Conservation (phyloP, 2,797 vertebrate genomes). For the Eptatretus atami region DNA sequence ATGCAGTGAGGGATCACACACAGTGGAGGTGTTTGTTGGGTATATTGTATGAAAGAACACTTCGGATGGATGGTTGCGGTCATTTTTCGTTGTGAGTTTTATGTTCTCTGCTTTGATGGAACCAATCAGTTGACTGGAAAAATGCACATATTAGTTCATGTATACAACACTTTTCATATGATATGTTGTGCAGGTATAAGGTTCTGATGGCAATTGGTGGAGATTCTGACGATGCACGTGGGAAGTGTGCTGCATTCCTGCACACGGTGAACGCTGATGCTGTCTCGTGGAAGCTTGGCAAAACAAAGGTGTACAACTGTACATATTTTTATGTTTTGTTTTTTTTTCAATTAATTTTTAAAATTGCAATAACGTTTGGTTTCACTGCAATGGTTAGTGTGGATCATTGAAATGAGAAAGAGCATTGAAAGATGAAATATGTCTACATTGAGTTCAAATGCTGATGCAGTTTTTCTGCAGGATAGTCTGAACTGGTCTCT, state of each 20-base stretch:
- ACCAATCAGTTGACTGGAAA: too few species aligned
- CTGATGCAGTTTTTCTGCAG: too few species aligned
- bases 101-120: too few species aligned
- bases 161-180: too few species aligned
- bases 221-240: constrained; percentile 16
- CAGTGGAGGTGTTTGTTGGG: constrained; percentile 8
- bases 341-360: not conserved
- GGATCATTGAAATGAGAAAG: too few species aligned
- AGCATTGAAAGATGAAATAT: too few species aligned
- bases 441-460: too few species aligned
- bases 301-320: constrained; percentile 31
- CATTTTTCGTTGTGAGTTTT: constrained; percentile 8
- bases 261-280: constrained; percentile 19
- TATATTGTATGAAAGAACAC: not conserved
- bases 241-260: constrained; percentile 26
- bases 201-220: constrained; percentile 24
- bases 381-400: too few species aligned
- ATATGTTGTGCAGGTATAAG: constrained; percentile 25
- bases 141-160: too few species aligned
- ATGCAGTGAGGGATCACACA: constrained; percentile 8
- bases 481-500: too few species aligned
- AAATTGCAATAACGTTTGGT: not conserved
- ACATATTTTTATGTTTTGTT: not conserved
- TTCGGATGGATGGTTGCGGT: constrained; percentile 7
- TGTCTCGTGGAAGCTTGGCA: constrained; percentile 47